Evolutionary conservation across 2,113 vertebrate species (phyloP), one percentile per base, ranked within the genome.

Genomic region (Atlantisia rogersi): DNA sequence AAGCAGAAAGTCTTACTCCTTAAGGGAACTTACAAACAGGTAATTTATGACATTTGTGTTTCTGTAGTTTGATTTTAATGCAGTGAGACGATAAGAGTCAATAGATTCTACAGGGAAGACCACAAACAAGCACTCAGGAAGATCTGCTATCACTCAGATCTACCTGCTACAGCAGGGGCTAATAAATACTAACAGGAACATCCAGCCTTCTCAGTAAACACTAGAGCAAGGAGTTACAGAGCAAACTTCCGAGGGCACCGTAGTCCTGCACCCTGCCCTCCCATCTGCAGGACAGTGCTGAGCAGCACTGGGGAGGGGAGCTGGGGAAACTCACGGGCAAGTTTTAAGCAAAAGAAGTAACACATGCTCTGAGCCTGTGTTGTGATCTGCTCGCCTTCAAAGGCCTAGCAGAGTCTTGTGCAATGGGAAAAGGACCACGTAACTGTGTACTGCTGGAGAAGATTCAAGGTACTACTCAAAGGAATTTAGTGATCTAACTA

Each of bases 251-350:
- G n/a, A 67, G n/a, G n/a, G 52, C 5, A 7, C 0, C 70, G 40
- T 46, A 46, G 15, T 60, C 16, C 31, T 55, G 53, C 58, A 9
- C 52, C 76, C 62, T 73, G 74, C 42, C 65, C 10, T 37, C 11
- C 16, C 21, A 1, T 13, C 58, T 78, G 55, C 32, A 63, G 5
- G 42, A 58, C 0, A 1, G 31, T 40, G 58, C 60, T 59, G 85
- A 53, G 26, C 4, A 17, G 32, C 52, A 6, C 28, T 35, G 59
- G 46, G 13, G 18, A 2, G 0, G 12, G 53, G 17, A 25, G 25
- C 6, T 59, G 52, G 19, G 12, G 18, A 70, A 69, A 21, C 16
- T 16, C 59, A 8, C 1, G 1, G 16, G 0, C 5, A n/a, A 18
- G 35, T 28, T 22, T 25, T 2, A 65, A 68, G 35, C 29, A n/a